Evolutionary conservation across 2,797 vertebrate species (phyloP).

Genomic region (Urosaurus nigricauda): DNA sequence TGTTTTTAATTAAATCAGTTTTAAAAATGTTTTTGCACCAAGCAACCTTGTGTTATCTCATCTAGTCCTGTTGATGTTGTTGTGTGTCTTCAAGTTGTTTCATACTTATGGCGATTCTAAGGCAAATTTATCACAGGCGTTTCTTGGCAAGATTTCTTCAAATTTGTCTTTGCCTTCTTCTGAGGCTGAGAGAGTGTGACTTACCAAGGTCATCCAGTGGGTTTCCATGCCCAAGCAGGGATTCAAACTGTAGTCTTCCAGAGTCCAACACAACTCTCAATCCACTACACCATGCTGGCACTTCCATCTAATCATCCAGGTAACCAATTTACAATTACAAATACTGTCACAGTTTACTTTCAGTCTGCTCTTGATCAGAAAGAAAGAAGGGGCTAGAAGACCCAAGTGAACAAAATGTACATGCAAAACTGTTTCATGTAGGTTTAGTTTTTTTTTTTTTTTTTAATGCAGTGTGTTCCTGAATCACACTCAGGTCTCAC

Average conservation of each 20-base stretch:
- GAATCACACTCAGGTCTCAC: neutral
- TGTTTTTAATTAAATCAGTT: neutral
- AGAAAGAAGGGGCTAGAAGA: neutral
- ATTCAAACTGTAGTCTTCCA: no score
- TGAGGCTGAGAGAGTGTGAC: no score
- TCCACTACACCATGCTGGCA: neutral
- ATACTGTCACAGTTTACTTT: neutral
- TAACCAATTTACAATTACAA: neutral
- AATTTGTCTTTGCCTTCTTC: no score
- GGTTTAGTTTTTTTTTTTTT: neutral
- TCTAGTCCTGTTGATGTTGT: no score
- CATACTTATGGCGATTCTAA: no score
- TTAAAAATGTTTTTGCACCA: neutral
- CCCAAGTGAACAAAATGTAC: neutral
- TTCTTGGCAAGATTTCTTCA: no score
- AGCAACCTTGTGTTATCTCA: neutral
- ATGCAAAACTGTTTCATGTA: neutral
- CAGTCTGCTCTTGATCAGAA: neutral
- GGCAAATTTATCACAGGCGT: no score
- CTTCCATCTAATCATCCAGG: neutral
- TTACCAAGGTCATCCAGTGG: no score
- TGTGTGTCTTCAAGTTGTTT: no score
- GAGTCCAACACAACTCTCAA: no score
- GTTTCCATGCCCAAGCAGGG: no score
- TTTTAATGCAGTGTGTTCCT: neutral